A percentile compares a stretch with the other conserved stretches of the same genome.
These are phyloP conservation scores for Trimorus sp. DNA, from an alignment of 2,888 invertebrate species.

Conservation along the genomic window DNA sequence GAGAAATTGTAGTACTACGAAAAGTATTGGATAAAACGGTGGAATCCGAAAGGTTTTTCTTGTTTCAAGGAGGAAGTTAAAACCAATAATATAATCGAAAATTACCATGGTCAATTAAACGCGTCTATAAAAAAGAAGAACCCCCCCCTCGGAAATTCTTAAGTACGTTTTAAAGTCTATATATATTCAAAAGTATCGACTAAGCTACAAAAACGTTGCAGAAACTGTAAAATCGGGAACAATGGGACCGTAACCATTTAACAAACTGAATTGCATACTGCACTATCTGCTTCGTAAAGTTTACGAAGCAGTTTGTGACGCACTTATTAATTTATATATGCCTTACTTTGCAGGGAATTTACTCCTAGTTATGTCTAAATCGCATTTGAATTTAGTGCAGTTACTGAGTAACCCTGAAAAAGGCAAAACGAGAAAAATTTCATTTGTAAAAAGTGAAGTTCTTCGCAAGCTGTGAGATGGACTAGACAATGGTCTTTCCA, in stretches of 20 bases:
- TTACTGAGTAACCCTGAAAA: neutral
- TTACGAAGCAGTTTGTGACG: no score
- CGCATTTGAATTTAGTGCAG: conserved; percentile 3
- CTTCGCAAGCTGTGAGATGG: neutral
- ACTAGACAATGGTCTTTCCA: neutral
- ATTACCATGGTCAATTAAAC: conserved; percentile 1
- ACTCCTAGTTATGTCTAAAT: neutral
- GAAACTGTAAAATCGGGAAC: no score
- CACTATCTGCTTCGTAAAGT: no score
- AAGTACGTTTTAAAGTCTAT: neutral
- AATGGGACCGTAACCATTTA: no score
- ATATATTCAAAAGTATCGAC: no score
- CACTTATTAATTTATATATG: neutral
- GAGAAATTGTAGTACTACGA: conserved; percentile 3
- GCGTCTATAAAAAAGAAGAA: neutral
- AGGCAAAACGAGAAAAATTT: neutral
- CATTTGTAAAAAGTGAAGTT: neutral
- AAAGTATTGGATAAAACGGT: neutral
- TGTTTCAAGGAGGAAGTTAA: neutral
- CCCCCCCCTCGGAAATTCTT: neutral
- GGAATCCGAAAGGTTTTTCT: neutral
- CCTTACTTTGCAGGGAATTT: neutral
- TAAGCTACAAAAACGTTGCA: no score
- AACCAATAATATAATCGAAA: conserved; percentile 6
- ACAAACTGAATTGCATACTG: no score